Evolutionary conservation across 2,113 vertebrate genomes (phyloP), one percentile per base, ranked within the genome.

Genomic region (Ursus arctos): DNA sequence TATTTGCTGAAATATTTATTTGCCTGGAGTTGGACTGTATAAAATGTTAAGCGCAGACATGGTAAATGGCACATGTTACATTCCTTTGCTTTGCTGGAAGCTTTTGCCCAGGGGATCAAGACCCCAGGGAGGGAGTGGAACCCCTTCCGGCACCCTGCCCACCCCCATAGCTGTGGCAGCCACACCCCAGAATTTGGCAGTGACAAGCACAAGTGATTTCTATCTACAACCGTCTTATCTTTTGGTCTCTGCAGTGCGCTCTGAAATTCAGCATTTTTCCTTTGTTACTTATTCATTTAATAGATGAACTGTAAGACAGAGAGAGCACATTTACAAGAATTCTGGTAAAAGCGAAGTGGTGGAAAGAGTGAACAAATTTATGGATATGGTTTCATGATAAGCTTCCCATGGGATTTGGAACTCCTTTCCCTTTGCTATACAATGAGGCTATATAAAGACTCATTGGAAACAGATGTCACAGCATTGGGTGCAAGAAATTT

Each of bases 1-100:
- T 43, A 97, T 97, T 96, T 51, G 26, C 61, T 71, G 79, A 79
- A 49, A 94, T 79, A 63, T 94, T 96, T 96, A 91, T 91, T 97
- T 96, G 51, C 2, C 6, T 93, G 69, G 36, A 98, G 93, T 83
- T 96, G 55, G 51, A 93, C 83, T 84, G 8, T 49, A 85, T 88
- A 88, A 97, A 95, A 85, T 26, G 86, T 96, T 97, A 65, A n/a
- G 15, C 69, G 90, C 13, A 96, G n/a, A 31, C 74, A 82, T 95
- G 74, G 4, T 80, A 47, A 83, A 40, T 65, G 77, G 14, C 14
- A 89, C 6, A 10, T 0, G 1, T 72, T 36, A 3, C 2, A 4
- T 87, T 95, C 43, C 63, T 13, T 92, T 69, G 88, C 0, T 0
- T n/a, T 92, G n/a, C 2, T 53, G 79, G 53, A 88, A 81, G n/a